Conservation (phyloP, 2,113 vertebrate species). For the Macquaria australasica region DNA sequence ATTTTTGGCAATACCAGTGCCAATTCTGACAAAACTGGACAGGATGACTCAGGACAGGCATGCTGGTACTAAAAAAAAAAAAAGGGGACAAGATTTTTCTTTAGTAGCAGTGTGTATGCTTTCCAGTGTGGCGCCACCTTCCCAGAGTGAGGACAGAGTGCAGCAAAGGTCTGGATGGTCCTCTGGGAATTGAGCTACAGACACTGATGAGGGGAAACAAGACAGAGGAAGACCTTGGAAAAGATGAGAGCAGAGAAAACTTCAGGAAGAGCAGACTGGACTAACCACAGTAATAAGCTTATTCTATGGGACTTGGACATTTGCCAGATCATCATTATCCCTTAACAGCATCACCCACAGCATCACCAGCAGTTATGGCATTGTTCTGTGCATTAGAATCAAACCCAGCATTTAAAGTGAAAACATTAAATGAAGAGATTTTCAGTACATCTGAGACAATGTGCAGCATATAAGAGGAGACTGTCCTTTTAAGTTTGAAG, state of each 20-base stretch:
- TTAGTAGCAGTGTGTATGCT: background rate
- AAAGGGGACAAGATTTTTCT: background rate
- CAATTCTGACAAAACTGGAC: conserved; percentile 45
- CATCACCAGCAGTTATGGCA: background rate
- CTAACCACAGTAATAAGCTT: background rate
- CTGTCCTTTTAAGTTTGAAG: background rate
- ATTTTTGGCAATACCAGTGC: conserved; percentile 60
- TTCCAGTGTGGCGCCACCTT: conserved; percentile 25
- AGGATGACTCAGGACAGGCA: conserved; percentile 41
- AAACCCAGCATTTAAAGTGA: background rate
- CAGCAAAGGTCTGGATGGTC: conserved; percentile 23
- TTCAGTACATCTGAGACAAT: background rate
- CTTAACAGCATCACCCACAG: background rate
- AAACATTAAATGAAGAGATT: background rate
- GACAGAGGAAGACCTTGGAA: background rate
- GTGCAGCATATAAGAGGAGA: background rate
- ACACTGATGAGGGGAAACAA: conserved; percentile 40
- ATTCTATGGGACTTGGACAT: conserved; percentile 1
- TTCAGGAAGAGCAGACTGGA: conserved; percentile 11
- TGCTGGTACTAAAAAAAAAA: conserved; percentile 9
- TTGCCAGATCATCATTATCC: conserved; percentile 21
- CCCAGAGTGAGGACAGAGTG: conserved; percentile 18
- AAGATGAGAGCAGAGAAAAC: conserved; percentile 20
- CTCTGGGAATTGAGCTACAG: conserved; percentile 31
- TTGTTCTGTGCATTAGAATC: background rate